Percentiles rank a stretch among this genome's conserved stretches.
phyloP scores from a whole-genome alignment of 53 echinoderm and acorn worm genomes.

The Temnopleurus reevesii region DNA sequence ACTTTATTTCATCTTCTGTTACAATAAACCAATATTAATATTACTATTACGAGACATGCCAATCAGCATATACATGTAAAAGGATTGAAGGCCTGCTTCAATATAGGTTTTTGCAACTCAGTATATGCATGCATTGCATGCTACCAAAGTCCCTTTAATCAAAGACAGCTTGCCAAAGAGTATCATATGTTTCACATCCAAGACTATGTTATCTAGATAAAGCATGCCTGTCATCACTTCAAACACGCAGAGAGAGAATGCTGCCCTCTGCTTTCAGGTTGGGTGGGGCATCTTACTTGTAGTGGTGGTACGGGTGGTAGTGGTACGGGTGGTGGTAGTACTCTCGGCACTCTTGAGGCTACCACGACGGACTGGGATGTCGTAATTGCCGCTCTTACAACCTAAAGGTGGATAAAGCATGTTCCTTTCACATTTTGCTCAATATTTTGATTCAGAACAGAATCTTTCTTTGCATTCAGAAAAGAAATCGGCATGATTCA shows the following conservation, averaged over 20 bases:
- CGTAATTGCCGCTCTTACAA: slow-evolving; percentile 94
- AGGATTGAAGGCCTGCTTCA: too few relatives aligned
- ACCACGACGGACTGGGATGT: slow-evolving; percentile 91
- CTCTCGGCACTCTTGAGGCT: slow-evolving; percentile 90
- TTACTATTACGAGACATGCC: too few relatives aligned
- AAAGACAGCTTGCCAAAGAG: neutral
- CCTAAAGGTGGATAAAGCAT: slow-evolving; percentile 60
- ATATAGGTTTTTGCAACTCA: too few relatives aligned
- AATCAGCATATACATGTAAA: too few relatives aligned
- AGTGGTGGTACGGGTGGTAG: slow-evolving; percentile 97
- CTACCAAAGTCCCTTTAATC: neutral
- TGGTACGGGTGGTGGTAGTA: slow-evolving; percentile 94
- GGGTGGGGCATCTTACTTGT: slow-evolving; percentile 85
- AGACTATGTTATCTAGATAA: slow-evolving; percentile 9
- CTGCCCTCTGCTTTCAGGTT: slow-evolving; percentile 36
- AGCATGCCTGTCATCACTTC: slow-evolving; percentile 40
- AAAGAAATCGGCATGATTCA: neutral
- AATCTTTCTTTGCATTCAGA: neutral
- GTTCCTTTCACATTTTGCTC: neutral
- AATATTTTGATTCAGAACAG: neutral
- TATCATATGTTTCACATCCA: slow-evolving; percentile 20
- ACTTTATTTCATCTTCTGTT: too few relatives aligned
- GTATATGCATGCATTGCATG: neutral
- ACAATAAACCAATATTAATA: too few relatives aligned
- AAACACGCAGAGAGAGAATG: neutral